phyloP scores from a whole-genome alignment of 2,888 invertebrate species.

The Platycheirus albimanus region DNA sequence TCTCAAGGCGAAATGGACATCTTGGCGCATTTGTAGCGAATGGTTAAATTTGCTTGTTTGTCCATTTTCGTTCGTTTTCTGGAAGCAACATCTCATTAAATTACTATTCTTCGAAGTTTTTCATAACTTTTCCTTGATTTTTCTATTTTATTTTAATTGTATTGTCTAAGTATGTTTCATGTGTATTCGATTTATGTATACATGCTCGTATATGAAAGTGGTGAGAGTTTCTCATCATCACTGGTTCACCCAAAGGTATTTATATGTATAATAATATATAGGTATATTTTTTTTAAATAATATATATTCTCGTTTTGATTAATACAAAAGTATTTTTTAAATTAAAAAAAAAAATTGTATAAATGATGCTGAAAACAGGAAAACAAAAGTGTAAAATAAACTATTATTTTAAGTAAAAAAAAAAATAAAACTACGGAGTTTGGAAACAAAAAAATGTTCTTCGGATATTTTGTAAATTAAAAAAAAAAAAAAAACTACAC shows the following conservation, averaged over 20 bases:
- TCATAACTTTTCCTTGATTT: conserved; percentile 6
- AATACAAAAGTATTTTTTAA: conserved; percentile 26
- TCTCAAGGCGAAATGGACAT: conserved; percentile 81
- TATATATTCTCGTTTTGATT: conserved; percentile 35
- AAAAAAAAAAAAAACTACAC: no score
- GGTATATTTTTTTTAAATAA: conserved; percentile 36
- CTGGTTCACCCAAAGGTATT: conserved; percentile 69
- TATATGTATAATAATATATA: conserved; percentile 56
- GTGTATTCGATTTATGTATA: conserved; percentile 5
- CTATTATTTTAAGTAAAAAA: conserved; percentile 48
- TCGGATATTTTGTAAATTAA: no score
- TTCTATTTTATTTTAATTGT: conserved; percentile 13
- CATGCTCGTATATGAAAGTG: conserved; percentile 16
- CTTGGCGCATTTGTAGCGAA: conserved; percentile 81
- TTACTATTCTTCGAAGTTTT: conserved; percentile 2
- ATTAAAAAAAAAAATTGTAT: conserved; percentile 17
- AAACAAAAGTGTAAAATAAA: conserved; percentile 45
- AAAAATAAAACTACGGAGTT: conserved; percentile 27
- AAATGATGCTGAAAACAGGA: conserved; percentile 32
- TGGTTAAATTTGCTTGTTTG: conserved; percentile 54
- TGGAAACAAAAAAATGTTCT: no score
- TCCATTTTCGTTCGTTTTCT: no score
- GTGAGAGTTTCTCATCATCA: conserved; percentile 33
- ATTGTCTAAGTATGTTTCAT: conserved; percentile 25
- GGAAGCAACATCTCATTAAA: no score